Conservation (phyloP, 1,140 invertebrate genomes). For the Philopotamus ludificatus region DNA sequence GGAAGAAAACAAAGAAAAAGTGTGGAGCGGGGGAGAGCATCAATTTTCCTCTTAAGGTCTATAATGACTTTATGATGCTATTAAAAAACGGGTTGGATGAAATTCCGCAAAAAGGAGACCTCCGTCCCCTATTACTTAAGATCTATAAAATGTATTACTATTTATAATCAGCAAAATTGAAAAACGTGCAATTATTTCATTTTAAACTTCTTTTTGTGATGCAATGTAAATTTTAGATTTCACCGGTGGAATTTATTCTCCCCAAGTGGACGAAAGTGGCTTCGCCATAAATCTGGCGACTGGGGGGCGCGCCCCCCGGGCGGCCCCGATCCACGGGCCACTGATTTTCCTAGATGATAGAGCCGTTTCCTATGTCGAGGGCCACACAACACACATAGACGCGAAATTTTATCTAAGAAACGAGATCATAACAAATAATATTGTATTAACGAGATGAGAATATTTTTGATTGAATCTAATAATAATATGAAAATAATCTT, state of each 20-base stretch:
- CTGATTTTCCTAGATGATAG: slow-evolving; percentile 11
- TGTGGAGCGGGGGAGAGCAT: too few species aligned
- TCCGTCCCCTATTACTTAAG: too few species aligned
- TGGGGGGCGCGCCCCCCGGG: neutral
- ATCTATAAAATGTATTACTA: too few species aligned
- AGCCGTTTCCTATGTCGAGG: neutral
- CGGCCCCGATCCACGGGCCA: slow-evolving; percentile 3
- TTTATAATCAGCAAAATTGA: too few species aligned
- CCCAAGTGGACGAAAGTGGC: slow-evolving; percentile 13
- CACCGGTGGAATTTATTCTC: slow-evolving; percentile 7
- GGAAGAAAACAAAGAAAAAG: neutral
- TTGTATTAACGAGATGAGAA: neutral
- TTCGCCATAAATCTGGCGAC: slow-evolving; percentile 14
- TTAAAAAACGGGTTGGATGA: too few species aligned
- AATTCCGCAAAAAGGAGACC: too few species aligned
- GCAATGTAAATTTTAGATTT: neutral
- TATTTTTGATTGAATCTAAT: too few species aligned
- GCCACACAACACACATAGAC: neutral
- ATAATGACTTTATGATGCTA: too few species aligned
- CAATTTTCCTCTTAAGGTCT: too few species aligned
- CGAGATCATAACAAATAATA: neutral
- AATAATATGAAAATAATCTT: too few species aligned
- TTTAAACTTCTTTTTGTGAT: too few species aligned
- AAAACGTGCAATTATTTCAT: too few species aligned
- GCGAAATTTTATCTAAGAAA: neutral